Base-by-base conservation (phyloP, 2,888 invertebrate genomes). In the Choreutis nemorana region DNA sequence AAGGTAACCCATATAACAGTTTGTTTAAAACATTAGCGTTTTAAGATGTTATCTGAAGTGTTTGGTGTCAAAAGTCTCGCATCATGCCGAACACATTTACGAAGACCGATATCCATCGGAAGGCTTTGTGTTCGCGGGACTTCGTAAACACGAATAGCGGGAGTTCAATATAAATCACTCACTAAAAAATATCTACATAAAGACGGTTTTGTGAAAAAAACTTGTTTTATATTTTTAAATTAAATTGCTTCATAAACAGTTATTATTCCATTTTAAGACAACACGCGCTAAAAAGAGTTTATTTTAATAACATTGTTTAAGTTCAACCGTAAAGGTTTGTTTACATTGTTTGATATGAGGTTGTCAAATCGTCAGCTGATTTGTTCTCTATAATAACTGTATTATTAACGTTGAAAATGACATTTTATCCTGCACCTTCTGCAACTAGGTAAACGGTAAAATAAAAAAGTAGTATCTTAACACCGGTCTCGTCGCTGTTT, bases 11-110 rank as follows among this genome's bases (percentile, higher is more conserved):
- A 59, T 48, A 72, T 71, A 73, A 51, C 70, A 73, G 75, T 77
- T 77, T 78, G 78, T 77, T 77, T 75, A 77, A 75, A 78, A 75
- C 73, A 77, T 77, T 77, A 78, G 75, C 55, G 59, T 67, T 73
- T 67, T 70, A 58, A 72, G 77, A 78, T 78, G 49, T 68, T 78
- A 78, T 78, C 78, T 43, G 9, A 32, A 14, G 40, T 70, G 66
- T 78, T 71, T 77, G 75, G 75, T 77, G 78, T 78, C 77, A 78
- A 73, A 77, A 75, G 50, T 73, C 72, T 72, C 77, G 66, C 75
- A 71, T 78, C 77, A 78, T 71, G 72, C 73, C 53, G 75, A 68
- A 71, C 58, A 45, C 71, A 75, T 72, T 75, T 72, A 55, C 52
- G 55, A 45, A 43, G 37, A 38, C 37, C 39, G 77, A 77, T 77